Evolutionary conservation across 2,113 vertebrate species (phyloP).

Genomic region (Clinocottus analis): DNA sequence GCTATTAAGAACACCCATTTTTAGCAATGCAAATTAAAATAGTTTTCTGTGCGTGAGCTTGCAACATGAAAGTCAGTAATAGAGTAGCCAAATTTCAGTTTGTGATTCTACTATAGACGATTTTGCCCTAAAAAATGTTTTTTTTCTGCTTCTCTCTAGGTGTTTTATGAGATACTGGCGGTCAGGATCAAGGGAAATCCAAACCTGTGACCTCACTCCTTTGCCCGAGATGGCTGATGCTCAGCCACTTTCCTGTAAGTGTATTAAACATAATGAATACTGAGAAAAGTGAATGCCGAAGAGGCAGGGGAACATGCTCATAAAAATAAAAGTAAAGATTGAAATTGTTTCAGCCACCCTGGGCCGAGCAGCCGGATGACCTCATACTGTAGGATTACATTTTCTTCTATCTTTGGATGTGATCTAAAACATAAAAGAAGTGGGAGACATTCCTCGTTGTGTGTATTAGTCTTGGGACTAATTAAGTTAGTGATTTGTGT

Average conservation of each 20-base stretch:
- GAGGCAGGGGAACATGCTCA: constrained; percentile 34
- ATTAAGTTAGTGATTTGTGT: constrained; percentile 24
- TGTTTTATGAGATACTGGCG: constrained; percentile 57
- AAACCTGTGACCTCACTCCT: constrained; percentile 62
- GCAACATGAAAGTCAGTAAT: not conserved
- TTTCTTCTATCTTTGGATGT: constrained; percentile 28
- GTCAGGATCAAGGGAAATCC: constrained; percentile 56
- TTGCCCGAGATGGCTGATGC: constrained; percentile 42
- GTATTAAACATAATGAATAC: constrained; percentile 56
- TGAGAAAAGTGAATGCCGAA: constrained; percentile 30
- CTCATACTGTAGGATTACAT: constrained; percentile 26
- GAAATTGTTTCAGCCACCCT: constrained; percentile 36
- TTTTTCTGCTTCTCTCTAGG: constrained; percentile 20
- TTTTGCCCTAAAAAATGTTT: not conserved
- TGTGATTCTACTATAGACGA: constrained; percentile 1
- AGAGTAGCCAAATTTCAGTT: constrained; percentile 2
- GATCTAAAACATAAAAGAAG: constrained; percentile 33
- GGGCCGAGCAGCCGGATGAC: constrained; percentile 30
- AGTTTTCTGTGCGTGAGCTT: not conserved
- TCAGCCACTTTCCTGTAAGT: constrained; percentile 60
- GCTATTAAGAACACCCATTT: not conserved
- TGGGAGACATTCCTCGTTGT: rapidly evolving
- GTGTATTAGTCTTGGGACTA: constrained; percentile 28
- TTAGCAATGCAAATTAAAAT: not conserved
- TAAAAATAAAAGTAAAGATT: constrained; percentile 51